Conservation (phyloP, 1,140 invertebrate genomes). For the Drosophila teissieri region DNA sequence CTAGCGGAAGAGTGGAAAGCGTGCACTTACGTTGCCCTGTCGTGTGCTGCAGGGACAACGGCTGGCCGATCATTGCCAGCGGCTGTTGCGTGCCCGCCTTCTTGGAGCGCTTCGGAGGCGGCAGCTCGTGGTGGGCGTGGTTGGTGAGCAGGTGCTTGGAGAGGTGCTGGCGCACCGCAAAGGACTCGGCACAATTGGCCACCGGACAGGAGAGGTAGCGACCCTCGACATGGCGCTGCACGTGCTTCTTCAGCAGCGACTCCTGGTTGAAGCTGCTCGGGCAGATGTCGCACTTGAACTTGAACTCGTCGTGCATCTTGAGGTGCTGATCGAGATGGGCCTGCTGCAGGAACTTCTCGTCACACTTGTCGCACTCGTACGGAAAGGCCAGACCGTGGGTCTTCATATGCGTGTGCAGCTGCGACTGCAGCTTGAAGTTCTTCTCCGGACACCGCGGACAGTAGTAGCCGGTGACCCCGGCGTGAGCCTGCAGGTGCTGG, state of each 20-base stretch:
- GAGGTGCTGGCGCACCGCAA: constrained; percentile 82
- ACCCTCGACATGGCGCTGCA: constrained; percentile 83
- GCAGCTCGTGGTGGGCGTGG: constrained; percentile 80
- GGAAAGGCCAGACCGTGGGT: constrained; percentile 81
- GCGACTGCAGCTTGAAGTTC: constrained; percentile 83
- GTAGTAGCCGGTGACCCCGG: constrained; percentile 82
- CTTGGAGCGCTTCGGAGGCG: constrained; percentile 82
- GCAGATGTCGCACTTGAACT: constrained; percentile 83
- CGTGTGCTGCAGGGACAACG: constrained; percentile 74
- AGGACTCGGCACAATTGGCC: constrained; percentile 80
- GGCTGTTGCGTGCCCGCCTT: constrained; percentile 78
- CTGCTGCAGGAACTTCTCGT: constrained; percentile 84
- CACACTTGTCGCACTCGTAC: constrained; percentile 81
- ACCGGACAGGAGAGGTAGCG: constrained; percentile 81
- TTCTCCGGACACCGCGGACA: constrained; percentile 84
- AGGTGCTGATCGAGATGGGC: constrained; percentile 81
- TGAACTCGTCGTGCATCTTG: constrained; percentile 84
- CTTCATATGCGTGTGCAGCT: constrained; percentile 84
- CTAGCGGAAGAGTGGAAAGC: neutral
- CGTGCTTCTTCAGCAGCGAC: constrained; percentile 82
- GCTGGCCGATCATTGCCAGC: constrained; percentile 76
- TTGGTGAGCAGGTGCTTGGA: constrained; percentile 82
- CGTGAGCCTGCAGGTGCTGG: constrained; percentile 83
- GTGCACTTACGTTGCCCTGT: constrained; percentile 75
- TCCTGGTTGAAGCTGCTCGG: constrained; percentile 84